Percentiles rank a stretch among this genome's conserved stretches.
These are phyloP conservation scores for Cephalopterus ornatus DNA, from an alignment of 2,113 vertebrate species.

Conservation along the genomic window DNA sequence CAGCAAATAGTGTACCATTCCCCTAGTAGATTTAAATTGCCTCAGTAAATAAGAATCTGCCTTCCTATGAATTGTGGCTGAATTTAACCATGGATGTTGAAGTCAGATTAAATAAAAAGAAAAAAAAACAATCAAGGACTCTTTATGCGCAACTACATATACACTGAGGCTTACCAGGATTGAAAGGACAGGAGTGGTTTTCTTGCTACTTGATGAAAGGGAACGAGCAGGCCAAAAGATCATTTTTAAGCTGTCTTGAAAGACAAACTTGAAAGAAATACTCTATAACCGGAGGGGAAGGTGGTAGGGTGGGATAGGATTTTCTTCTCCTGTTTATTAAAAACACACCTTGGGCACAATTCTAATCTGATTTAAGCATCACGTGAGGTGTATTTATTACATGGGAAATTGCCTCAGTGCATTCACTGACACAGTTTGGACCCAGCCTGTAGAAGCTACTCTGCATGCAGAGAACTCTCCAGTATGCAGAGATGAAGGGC, in stretches of 20 bases:
- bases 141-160: background rate
- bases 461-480: background rate
- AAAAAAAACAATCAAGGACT: background rate
- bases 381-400: constrained; percentile 28
- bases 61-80: background rate
- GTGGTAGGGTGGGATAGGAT: background rate
- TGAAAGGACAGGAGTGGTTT: background rate
- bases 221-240: background rate
- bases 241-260: constrained; percentile 32
- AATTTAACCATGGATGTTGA: background rate
- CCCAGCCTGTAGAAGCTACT: background rate
- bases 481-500: background rate
- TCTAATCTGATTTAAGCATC: constrained; percentile 52
- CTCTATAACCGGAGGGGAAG: constrained; percentile 30
- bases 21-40: background rate
- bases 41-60: background rate
- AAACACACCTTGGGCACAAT: constrained; percentile 25
- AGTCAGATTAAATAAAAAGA: background rate
- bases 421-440: constrained; percentile 38
- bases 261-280: constrained; percentile 45
- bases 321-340: constrained; percentile 49
- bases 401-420: constrained; percentile 52
- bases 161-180: background rate
- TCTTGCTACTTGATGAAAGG: constrained; percentile 8
- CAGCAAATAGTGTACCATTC: background rate